These are phyloP conservation scores for Polia nebulosa DNA, from an alignment of 2,888 invertebrate genomes.

Conservation along the genomic window DNA sequence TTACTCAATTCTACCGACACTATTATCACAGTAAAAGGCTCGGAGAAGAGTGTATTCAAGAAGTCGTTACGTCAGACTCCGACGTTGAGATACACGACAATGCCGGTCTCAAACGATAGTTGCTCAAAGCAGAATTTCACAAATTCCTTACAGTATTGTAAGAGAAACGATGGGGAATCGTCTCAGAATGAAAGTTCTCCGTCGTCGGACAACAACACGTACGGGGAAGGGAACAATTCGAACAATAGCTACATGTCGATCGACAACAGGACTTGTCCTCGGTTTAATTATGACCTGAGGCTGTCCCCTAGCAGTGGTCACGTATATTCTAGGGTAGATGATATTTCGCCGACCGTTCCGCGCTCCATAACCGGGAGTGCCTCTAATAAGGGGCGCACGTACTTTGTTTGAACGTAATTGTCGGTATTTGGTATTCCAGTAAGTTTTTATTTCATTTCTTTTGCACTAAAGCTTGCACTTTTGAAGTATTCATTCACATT, in stretches of 20 bases:
- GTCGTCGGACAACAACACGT: constrained; percentile 91
- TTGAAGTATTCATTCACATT: constrained; percentile 66
- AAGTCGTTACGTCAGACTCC: constrained; percentile 88
- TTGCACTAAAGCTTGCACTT: constrained; percentile 73
- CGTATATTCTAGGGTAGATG: constrained; percentile 90
- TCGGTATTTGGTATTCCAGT: constrained; percentile 64
- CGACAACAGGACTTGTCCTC: constrained; percentile 90
- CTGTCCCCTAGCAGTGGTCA: constrained; percentile 89
- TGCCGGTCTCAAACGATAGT: constrained; percentile 89
- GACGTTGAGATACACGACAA: constrained; percentile 91
- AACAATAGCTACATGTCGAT: constrained; percentile 94
- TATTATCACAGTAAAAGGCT: constrained; percentile 87
- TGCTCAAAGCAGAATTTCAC: constrained; percentile 91
- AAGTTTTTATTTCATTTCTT: constrained; percentile 60
- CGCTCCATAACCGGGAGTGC: constrained; percentile 82
- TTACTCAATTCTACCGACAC: constrained; percentile 93
- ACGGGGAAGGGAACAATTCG: constrained; percentile 92
- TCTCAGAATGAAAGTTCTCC: constrained; percentile 91
- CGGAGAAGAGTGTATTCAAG: constrained; percentile 89
- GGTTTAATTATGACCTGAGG: constrained; percentile 91
- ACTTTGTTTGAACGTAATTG: constrained; percentile 83
- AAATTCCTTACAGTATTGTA: constrained; percentile 88
- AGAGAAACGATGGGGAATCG: constrained; percentile 87
- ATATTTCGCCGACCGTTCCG: constrained; percentile 86
- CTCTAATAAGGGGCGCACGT: constrained; percentile 86